Evolutionary conservation across 2,888 invertebrate species (phyloP), one percentile per base, ranked within the genome.

Genomic region (Leptinotarsa tumamoca): DNA sequence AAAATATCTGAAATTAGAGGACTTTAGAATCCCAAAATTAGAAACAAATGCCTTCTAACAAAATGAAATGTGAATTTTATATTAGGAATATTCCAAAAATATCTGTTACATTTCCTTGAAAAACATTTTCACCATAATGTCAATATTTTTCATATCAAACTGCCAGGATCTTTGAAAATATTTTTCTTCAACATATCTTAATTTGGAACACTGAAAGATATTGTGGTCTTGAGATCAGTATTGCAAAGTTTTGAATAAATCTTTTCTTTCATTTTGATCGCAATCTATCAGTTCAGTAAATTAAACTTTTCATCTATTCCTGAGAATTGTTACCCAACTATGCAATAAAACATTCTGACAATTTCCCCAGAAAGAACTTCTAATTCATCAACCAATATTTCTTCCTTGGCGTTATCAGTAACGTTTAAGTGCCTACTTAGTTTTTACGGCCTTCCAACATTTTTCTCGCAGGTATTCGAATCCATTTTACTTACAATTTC

Each of bases 401-500:
- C 68, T 51, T 58, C 50, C 49, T 49, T 70, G 67, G 54, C 68
- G 52, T 72, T 76, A 76, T 76, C 73, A n/a, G 33, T 50, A 68
- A 70, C 71, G 61, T 73, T 75, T 70, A 49, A 75, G 69, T 72
- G 56, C 71, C 75, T 72, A 75, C 68, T 76, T 63, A 76, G 73
- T 76, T 73, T 76, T 76, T 66, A 76, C 33, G 71, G 71, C 54
- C 50, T 43, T 17, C 56, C 66, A 67, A 73, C 71, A 71, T 71
- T 73, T 70, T 68, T 76, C 68, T 63, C 43, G 66, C 54, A 66
- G 72, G 21, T 61, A 70, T 66, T 56, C 71, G 33, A 15, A 56
- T 68, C 68, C 68, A 68, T 74, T 76, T 71, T 50, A 74, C 74
- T 77, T 71, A 74, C 74, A 69, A 74, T 74, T 77, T 72, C 73